A percentile compares a stretch with the other conserved stretches of the same genome.
phyloP scores from a whole-genome alignment of 2,888 invertebrate genomes.

The Perizoma flavofasciatum region DNA sequence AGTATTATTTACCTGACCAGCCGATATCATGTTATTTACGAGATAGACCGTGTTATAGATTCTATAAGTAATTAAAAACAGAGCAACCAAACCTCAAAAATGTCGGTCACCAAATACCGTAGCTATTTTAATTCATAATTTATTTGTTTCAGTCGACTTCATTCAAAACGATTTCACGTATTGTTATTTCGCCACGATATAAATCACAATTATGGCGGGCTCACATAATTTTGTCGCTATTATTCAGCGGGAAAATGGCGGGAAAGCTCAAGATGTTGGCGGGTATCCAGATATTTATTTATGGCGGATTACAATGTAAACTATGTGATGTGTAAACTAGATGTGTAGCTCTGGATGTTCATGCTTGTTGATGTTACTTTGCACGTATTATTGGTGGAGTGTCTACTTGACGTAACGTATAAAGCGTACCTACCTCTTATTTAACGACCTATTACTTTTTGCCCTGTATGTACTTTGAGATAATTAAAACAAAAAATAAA shows the following conservation, averaged over 20 bases:
- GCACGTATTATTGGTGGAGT: not conserved
- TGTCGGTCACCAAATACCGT: constrained; percentile 21
- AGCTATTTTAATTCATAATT: constrained; percentile 24
- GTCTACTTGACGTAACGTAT: not conserved
- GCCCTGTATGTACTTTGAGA: not conserved
- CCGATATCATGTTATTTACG: no score
- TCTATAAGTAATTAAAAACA: constrained; percentile 4
- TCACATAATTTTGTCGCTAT: constrained; percentile 37
- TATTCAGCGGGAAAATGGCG: constrained; percentile 36
- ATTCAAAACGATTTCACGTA: constrained; percentile 34
- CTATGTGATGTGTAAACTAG: constrained; percentile 21
- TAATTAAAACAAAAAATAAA: no score
- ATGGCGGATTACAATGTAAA: constrained; percentile 34
- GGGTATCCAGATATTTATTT: constrained; percentile 37
- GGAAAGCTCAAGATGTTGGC: constrained; percentile 36
- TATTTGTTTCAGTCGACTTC: constrained; percentile 18
- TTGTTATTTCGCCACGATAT: constrained; percentile 38
- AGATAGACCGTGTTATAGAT: not conserved
- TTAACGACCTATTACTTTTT: not conserved
- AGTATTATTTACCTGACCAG: no score
- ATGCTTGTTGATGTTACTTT: constrained; percentile 14
- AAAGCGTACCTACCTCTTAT: not conserved
- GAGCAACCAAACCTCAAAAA: constrained; percentile 12
- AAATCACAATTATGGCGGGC: constrained; percentile 38
- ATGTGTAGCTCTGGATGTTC: constrained; percentile 8